Percentiles rank a stretch among this genome's conserved stretches.
Conservation (phyloP, 1,140 invertebrate genomes). For the Plectrocnemia conspersa region DNA sequence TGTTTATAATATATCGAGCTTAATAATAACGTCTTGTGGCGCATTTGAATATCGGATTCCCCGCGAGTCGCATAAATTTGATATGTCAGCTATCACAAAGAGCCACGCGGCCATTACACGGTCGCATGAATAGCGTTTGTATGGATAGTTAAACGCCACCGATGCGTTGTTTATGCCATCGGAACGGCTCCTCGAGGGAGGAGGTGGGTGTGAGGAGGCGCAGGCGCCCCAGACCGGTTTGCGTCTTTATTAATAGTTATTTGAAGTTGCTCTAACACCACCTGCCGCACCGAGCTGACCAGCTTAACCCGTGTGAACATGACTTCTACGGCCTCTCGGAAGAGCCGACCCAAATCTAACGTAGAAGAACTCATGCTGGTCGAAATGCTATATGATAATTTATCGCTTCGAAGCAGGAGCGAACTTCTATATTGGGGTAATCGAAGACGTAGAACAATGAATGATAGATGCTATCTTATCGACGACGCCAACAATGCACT, state of each 20-base stretch:
- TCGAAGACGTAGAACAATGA: slow-evolving; percentile 12
- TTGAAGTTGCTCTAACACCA: slow-evolving; percentile 23
- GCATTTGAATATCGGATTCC: too few relatives aligned
- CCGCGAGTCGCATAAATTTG: too few relatives aligned
- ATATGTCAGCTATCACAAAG: too few relatives aligned
- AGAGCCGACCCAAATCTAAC: neutral
- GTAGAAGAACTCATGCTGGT: neutral
- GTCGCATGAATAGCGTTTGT: too few relatives aligned
- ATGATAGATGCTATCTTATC: slow-evolving; percentile 19
- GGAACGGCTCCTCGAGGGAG: too few relatives aligned
- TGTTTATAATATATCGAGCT: too few relatives aligned
- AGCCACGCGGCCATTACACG: too few relatives aligned
- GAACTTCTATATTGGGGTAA: slow-evolving; percentile 3
- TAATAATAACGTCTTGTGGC: too few relatives aligned
- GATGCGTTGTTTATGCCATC: too few relatives aligned
- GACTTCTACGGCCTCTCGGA: neutral
- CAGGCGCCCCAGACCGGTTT: slow-evolving; percentile 19
- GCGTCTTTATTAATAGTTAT: slow-evolving; percentile 25
- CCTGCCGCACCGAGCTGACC: slow-evolving; percentile 12
- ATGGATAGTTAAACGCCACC: too few relatives aligned
- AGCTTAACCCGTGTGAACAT: slow-evolving; percentile 11
- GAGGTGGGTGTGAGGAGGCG: slow-evolving; percentile 5
- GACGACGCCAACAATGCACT: slow-evolving; percentile 6
- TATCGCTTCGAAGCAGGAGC: neutral
- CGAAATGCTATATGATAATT: neutral